phyloP scores from a whole-genome alignment of 1,140 invertebrate species.

The Aphaenogaster ashmeadi region DNA sequence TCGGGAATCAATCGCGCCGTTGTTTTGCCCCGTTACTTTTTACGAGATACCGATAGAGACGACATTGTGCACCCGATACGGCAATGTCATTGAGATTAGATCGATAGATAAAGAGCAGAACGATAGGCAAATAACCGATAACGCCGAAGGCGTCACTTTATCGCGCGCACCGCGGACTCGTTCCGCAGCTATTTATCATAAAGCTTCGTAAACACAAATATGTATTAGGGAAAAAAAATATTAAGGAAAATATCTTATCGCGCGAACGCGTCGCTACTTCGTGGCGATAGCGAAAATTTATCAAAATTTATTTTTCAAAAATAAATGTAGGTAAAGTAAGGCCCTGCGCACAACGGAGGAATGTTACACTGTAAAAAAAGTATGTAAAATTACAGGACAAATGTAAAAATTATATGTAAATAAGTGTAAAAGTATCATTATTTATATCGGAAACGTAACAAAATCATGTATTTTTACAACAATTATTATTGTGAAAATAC shows the following conservation, averaged over 20 bases:
- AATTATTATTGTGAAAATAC: too few relatives aligned
- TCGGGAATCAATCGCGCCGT: conserved; percentile 53
- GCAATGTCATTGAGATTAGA: conserved; percentile 68
- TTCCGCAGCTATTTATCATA: conserved; percentile 18
- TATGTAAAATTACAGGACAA: too few relatives aligned
- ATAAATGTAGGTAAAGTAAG: neutral
- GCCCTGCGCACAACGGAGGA: too few relatives aligned
- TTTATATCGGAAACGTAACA: too few relatives aligned
- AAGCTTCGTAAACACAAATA: conserved; percentile 28
- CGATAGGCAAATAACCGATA: conserved; percentile 64
- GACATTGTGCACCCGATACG: conserved; percentile 62
- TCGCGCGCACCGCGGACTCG: neutral
- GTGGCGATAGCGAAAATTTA: neutral
- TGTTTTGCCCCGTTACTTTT: conserved; percentile 43
- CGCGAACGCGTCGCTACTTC: neutral
- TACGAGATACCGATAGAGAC: conserved; percentile 49
- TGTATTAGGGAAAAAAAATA: conserved; percentile 24
- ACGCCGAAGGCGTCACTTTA: conserved; percentile 30
- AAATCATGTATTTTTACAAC: too few relatives aligned
- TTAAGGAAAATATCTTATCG: conserved; percentile 22
- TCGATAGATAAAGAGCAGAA: conserved; percentile 45
- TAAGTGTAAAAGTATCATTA: too few relatives aligned
- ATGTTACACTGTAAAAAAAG: too few relatives aligned
- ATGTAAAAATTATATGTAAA: too few relatives aligned
- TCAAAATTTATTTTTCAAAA: conserved; percentile 13